Conservation (phyloP, 2,113 vertebrate species). For the Trichechus manatus region DNA sequence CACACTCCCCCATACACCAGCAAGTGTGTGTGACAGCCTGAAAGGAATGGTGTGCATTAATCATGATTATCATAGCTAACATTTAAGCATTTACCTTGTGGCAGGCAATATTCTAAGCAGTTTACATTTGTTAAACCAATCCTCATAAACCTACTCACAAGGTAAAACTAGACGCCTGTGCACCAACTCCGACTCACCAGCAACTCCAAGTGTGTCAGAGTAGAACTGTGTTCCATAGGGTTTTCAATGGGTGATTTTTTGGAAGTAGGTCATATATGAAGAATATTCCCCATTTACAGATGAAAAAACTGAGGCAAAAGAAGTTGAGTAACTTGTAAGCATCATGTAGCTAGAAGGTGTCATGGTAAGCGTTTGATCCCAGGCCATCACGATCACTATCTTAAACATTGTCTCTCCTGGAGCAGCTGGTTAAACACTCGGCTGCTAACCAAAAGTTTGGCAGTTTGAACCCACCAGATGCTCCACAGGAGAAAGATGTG, state of each 20-base stretch:
- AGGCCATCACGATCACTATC: background rate
- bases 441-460: too few relatives aligned
- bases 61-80: background rate
- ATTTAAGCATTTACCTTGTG: background rate
- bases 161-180: background rate
- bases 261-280: too few relatives aligned
- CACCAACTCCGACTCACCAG: too few relatives aligned
- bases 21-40: background rate
- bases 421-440: too few relatives aligned
- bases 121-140: background rate
- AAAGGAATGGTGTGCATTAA: background rate
- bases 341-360: background rate
- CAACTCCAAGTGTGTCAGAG: too few relatives aligned
- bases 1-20: background rate
- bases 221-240: too few relatives aligned
- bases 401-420: background rate
- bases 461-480: too few relatives aligned
- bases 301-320: too few relatives aligned
- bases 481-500: too few relatives aligned
- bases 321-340: background rate
- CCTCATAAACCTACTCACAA: background rate
- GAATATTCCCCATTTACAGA: too few relatives aligned
- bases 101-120: background rate
- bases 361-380: background rate
- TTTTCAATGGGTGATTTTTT: too few relatives aligned